These are phyloP conservation scores for Chromobotia macracanthus DNA, from an alignment of 2,797 vertebrate species.

Conservation along the genomic window DNA sequence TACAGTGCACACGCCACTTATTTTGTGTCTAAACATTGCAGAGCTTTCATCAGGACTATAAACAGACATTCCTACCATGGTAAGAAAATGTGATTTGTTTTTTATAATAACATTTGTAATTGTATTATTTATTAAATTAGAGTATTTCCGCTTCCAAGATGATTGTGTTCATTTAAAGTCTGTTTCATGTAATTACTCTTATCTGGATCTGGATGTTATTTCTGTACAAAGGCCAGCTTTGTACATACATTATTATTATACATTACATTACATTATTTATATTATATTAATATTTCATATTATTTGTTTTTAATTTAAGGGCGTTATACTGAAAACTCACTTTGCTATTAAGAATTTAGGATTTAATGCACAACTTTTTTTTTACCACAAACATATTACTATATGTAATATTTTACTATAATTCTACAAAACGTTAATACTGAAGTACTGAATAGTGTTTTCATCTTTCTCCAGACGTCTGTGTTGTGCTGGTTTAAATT, in stretches of 20 bases:
- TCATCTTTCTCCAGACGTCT: conserved; percentile 63
- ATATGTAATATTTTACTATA: neutral
- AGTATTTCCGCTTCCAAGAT: neutral
- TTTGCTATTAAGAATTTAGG: neutral
- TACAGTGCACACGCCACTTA: neutral
- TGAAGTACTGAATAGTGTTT: neutral
- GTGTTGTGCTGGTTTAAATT: conserved; percentile 60
- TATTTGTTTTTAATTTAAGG: neutral
- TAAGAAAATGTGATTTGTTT: conserved; percentile 25
- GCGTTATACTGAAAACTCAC: neutral
- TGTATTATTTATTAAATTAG: neutral
- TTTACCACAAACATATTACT: neutral
- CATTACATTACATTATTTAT: neutral
- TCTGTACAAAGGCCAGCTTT: no score
- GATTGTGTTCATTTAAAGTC: no score
- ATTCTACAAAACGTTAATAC: neutral
- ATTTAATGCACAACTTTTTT: neutral
- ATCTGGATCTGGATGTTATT: no score
- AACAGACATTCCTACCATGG: conserved; percentile 51
- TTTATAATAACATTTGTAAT: neutral
- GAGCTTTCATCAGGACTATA: conserved; percentile 7
- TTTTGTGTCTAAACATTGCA: neutral
- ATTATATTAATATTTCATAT: no score
- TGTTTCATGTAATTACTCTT: no score
- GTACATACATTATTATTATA: no score